phyloP scores from a whole-genome alignment of 2,888 invertebrate genomes.

The Elysia crispata region DNA sequence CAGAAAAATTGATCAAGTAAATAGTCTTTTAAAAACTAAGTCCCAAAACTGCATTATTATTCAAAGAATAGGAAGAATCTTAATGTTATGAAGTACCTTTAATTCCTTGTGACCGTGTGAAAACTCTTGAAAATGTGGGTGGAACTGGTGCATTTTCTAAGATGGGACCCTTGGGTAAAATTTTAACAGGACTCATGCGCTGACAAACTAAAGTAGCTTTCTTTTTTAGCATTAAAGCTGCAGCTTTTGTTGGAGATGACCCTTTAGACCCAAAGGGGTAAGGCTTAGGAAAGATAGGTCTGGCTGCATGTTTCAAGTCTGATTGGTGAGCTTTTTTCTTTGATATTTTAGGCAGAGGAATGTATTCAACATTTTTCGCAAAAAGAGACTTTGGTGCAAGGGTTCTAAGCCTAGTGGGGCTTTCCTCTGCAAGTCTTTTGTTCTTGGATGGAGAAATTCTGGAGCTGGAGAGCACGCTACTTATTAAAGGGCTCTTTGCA shows the following conservation, averaged over 20 bases:
- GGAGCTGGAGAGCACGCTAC: no score
- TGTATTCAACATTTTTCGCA: slow-evolving; percentile 16
- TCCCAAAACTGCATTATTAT: no score
- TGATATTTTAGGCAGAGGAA: slow-evolving; percentile 50
- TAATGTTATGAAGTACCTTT: neutral
- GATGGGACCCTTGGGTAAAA: slow-evolving; percentile 46
- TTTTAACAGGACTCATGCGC: slow-evolving; percentile 53
- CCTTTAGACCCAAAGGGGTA: slow-evolving; percentile 62
- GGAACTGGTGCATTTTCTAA: neutral
- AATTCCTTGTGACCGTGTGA: slow-evolving; percentile 37
- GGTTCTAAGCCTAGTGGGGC: slow-evolving; percentile 34
- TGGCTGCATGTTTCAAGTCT: slow-evolving; percentile 60
- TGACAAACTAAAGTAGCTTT: slow-evolving; percentile 53
- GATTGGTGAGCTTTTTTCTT: slow-evolving; percentile 56
- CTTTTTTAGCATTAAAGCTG: slow-evolving; percentile 63
- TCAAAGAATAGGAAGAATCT: no score
- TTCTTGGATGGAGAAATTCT: no score
- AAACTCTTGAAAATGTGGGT: slow-evolving; percentile 37
- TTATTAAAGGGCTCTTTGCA: no score
- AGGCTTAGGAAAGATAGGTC: slow-evolving; percentile 72
- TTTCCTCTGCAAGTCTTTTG: slow-evolving; percentile 13
- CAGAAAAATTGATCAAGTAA: no score
- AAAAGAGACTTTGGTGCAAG: slow-evolving; percentile 44
- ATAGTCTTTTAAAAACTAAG: no score
- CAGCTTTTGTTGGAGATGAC: slow-evolving; percentile 71